These are phyloP conservation scores for Rugalucina vietnamica DNA, from an alignment of 2,888 invertebrate genomes.

Conservation along the genomic window DNA sequence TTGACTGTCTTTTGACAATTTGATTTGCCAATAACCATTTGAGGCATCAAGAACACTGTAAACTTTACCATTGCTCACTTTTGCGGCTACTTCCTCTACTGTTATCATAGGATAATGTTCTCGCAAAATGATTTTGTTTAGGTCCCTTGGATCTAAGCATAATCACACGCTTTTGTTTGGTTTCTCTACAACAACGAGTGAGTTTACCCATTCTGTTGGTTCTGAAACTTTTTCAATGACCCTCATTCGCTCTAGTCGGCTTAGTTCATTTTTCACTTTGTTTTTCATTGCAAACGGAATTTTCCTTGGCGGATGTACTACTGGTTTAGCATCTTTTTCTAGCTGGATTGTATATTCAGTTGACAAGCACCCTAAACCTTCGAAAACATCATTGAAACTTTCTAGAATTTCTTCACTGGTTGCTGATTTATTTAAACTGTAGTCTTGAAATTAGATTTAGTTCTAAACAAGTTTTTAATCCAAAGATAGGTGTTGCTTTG, in stretches of 20 bases:
- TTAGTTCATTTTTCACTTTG: constrained; percentile 54
- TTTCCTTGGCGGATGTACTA: constrained; percentile 57
- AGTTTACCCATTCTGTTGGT: constrained; percentile 70
- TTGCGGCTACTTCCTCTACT: constrained; percentile 49
- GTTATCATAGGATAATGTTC: constrained; percentile 58
- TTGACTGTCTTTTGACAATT: constrained; percentile 32
- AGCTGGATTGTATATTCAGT: constrained; percentile 48
- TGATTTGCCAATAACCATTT: constrained; percentile 41
- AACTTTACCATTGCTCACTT: constrained; percentile 41
- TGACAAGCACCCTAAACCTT: constrained; percentile 59
- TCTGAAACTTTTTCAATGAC: constrained; percentile 60
- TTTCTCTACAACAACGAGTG: constrained; percentile 51
- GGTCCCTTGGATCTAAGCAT: constrained; percentile 62
- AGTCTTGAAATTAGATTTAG: constrained; percentile 42
- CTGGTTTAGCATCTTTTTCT: constrained; percentile 50
- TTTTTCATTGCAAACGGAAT: constrained; percentile 51
- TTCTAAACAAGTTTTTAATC: constrained; percentile 27
- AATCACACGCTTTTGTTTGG: constrained; percentile 57
- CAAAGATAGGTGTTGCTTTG: constrained; percentile 19
- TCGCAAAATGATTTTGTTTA: constrained; percentile 57
- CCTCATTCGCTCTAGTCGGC: constrained; percentile 39
- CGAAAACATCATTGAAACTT: constrained; percentile 38
- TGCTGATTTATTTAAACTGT: constrained; percentile 18
- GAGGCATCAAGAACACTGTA: constrained; percentile 46
- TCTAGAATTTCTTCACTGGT: constrained; percentile 4